phyloP scores from a whole-genome alignment of 2,113 vertebrate genomes.

The Aix galericulata region DNA sequence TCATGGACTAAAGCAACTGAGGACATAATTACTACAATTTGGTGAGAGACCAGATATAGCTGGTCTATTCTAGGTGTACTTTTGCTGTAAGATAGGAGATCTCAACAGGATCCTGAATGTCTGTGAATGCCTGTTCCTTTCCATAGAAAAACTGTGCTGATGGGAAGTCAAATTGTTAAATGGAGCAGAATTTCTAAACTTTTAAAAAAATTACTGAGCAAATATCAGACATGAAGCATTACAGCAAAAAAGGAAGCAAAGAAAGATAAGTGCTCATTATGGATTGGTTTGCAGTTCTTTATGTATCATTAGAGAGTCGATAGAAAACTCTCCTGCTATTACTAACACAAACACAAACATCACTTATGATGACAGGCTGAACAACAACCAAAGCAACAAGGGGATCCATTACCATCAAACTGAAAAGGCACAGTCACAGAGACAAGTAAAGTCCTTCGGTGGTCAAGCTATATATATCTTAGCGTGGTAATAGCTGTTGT shows the following conservation, averaged over 20 bases:
- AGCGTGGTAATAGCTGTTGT: not conserved
- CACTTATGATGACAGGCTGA: slow-evolving; percentile 39
- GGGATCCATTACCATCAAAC: slow-evolving; percentile 28
- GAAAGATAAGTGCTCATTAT: slow-evolving; percentile 31
- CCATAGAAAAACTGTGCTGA: slow-evolving; percentile 19
- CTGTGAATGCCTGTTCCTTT: not conserved
- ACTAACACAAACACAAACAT: slow-evolving; percentile 50
- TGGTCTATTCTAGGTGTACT: not conserved
- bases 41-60: not conserved
- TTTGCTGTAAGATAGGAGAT: not conserved
- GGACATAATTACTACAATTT: not conserved
- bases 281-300: slow-evolving; percentile 47
- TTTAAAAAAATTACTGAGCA: slow-evolving; percentile 12
- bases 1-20: not conserved
- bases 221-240: slow-evolving; percentile 26
- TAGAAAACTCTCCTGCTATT: slow-evolving; percentile 45
- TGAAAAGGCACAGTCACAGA: not conserved
- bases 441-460: not conserved
- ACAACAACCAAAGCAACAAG: not conserved
- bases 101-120: not conserved
- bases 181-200: slow-evolving; percentile 27
- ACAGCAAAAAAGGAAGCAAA: slow-evolving; percentile 25
- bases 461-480: not conserved
- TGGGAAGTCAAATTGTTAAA: slow-evolving; percentile 25
- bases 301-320: slow-evolving; percentile 34